phyloP scores from a whole-genome alignment of 1,140 invertebrate genomes.

The Neotoxoptera formosana region DNA sequence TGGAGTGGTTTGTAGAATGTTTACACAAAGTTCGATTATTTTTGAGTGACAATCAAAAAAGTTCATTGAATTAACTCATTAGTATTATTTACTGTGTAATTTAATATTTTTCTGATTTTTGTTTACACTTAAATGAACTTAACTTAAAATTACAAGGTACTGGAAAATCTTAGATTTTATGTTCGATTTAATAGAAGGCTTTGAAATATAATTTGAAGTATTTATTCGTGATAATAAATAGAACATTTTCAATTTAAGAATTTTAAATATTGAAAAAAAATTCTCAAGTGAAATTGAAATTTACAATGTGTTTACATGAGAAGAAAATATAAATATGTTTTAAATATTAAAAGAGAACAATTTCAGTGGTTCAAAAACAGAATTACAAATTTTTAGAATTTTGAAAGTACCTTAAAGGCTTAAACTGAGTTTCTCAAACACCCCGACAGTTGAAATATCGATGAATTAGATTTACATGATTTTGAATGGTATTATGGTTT shows the following conservation, averaged over 20 bases:
- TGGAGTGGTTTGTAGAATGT: neutral
- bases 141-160: neutral
- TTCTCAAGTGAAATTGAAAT: neutral
- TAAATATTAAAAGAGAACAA: neutral
- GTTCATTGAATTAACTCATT: neutral
- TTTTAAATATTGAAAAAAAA: neutral
- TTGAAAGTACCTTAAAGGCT: neutral
- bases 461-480: neutral
- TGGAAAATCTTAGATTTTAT: neutral
- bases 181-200: neutral
- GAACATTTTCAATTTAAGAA: neutral
- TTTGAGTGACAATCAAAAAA: neutral
- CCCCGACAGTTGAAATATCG: neutral
- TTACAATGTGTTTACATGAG: neutral
- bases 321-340: neutral
- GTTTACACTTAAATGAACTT: neutral
- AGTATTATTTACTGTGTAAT: neutral
- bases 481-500: neutral
- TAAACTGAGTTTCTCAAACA: neutral
- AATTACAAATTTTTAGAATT: neutral
- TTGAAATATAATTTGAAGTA: neutral
- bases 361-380: neutral
- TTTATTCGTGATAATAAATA: neutral
- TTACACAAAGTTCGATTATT: neutral
- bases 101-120: neutral